Percentiles rank a stretch among this genome's conserved stretches.
These are phyloP conservation scores for Dorcus hopei DNA, from an alignment of 2,888 invertebrate genomes.

Conservation along the genomic window DNA sequence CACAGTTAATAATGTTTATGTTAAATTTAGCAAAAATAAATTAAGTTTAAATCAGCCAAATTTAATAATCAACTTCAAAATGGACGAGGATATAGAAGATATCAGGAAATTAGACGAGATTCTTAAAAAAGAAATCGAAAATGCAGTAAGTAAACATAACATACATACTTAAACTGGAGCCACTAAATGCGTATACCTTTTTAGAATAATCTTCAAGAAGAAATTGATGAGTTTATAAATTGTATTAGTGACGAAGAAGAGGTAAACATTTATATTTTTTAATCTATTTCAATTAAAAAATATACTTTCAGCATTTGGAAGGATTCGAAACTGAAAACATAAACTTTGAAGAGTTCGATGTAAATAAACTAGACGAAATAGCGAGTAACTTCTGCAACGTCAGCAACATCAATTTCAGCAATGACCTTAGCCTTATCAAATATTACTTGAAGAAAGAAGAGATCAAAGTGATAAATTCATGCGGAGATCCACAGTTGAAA, in stretches of 20 bases:
- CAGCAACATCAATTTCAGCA: conserved; percentile 11
- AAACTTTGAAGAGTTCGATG: conserved; percentile 7
- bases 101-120: conserved; percentile 12
- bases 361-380: background rate
- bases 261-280: conserved; percentile 4
- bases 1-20: background rate
- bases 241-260: conserved; percentile 17
- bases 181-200: too few relatives aligned
- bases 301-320: conserved; percentile 12
- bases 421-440: conserved; percentile 10
- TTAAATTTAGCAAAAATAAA: too few relatives aligned
- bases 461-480: conserved; percentile 29
- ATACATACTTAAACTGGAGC: too few relatives aligned
- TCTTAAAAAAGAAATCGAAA: conserved; percentile 9
- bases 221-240: conserved; percentile 16
- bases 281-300: background rate
- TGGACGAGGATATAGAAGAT: conserved; percentile 14
- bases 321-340: conserved; percentile 8
- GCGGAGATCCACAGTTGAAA: conserved; percentile 30
- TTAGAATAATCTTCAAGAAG: conserved; percentile 14
- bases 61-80: background rate
- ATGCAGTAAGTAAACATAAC: background rate
- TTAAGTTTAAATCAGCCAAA: background rate
- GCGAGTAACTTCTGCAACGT: conserved; percentile 4
- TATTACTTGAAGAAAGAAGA: conserved; percentile 28